Conservation (phyloP, 2,888 invertebrate species). For the Seira ritae region DNA sequence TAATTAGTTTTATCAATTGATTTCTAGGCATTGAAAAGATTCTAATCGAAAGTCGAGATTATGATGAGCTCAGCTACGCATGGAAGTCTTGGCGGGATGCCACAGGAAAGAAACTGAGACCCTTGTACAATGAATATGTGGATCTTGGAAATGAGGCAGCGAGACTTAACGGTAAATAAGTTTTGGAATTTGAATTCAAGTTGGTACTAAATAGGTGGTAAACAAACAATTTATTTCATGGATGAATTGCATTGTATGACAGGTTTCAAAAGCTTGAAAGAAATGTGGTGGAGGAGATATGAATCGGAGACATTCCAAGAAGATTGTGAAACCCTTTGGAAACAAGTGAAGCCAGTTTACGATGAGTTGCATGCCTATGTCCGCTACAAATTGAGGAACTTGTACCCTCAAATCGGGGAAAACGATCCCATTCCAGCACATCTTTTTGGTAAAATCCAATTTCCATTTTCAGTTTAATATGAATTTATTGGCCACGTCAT, state of each 20-base stretch:
- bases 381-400: conserved; percentile 81
- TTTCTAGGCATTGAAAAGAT: conserved; percentile 81
- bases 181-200: not conserved
- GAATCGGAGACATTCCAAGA: conserved; percentile 78
- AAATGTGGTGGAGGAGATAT: conserved; percentile 88
- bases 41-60: conserved; percentile 85
- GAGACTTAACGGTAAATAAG: conserved; percentile 84
- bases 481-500: not conserved
- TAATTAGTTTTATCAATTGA: conserved; percentile 71
- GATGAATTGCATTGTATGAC: not conserved
- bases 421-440: conserved; percentile 89
- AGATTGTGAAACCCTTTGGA: conserved; percentile 80
- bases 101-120: conserved; percentile 85
- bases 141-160: conserved; percentile 88
- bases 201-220: not conserved
- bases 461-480: not conserved
- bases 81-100: conserved; percentile 90
- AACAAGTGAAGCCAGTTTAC: conserved; percentile 84
- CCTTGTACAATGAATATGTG: conserved; percentile 86
- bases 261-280: conserved; percentile 46
- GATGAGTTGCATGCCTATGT: conserved; percentile 90
- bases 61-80: conserved; percentile 84
- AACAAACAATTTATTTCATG: no score
- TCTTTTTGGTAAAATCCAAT: conserved; percentile 81
- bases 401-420: conserved; percentile 80